Conservation (phyloP, 2,113 vertebrate genomes). For the Gobio gobio region DNA sequence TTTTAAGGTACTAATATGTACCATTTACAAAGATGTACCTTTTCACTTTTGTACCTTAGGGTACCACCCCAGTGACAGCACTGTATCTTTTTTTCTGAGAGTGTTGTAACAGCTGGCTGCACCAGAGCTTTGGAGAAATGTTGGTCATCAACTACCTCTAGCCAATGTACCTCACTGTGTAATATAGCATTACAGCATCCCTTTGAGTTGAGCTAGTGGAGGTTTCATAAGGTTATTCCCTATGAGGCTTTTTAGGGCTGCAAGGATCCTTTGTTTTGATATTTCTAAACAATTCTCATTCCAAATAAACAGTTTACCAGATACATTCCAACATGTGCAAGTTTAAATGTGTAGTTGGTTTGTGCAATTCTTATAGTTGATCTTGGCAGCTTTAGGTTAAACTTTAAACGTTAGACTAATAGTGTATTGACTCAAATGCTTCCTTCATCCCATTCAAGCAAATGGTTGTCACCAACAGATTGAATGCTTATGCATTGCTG, state of each 20-base stretch:
- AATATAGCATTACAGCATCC: background rate
- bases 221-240: background rate
- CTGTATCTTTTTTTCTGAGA: too few relatives aligned
- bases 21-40: too few relatives aligned
- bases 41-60: too few relatives aligned
- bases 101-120: background rate
- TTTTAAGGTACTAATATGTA: too few relatives aligned
- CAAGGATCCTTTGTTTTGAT: background rate
- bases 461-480: background rate
- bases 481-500: background rate
- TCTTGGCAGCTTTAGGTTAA: background rate
- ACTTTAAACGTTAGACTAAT: background rate
- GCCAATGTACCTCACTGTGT: background rate
- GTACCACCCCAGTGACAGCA: too few relatives aligned
- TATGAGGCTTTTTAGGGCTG: too few relatives aligned
- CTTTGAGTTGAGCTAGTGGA: background rate
- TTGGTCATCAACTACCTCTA: too few relatives aligned
- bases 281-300: background rate
- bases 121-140: background rate
- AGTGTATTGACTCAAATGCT: background rate
- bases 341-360: background rate
- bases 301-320: too few relatives aligned
- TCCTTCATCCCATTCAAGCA: background rate
- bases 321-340: background rate
- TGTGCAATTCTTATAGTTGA: background rate